phyloP scores from a whole-genome alignment of 1,140 invertebrate genomes.

The Helicoverpa zea region DNA sequence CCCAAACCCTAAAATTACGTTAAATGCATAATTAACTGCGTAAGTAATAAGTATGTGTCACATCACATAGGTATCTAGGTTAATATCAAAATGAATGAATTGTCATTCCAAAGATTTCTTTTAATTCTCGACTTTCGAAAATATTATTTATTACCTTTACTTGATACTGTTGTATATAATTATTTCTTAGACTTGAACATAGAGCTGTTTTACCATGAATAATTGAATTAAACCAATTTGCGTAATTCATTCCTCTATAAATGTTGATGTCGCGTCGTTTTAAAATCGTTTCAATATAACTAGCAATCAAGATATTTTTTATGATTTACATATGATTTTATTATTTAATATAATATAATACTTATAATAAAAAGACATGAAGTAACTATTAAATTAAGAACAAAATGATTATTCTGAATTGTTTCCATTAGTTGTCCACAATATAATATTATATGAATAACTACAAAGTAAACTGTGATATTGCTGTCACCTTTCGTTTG shows the following conservation, averaged over 20 bases:
- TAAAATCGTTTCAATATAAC: slow-evolving; percentile 38
- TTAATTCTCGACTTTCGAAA: slow-evolving; percentile 28
- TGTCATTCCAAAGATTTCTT: slow-evolving; percentile 46
- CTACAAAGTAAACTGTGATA: slow-evolving; percentile 50
- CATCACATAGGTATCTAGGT: neutral
- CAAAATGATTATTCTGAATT: slow-evolving; percentile 29
- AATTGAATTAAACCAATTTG: slow-evolving; percentile 19
- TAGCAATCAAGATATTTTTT: slow-evolving; percentile 39
- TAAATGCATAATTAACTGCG: slow-evolving; percentile 1
- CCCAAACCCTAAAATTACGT: neutral
- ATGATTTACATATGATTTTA: slow-evolving; percentile 42
- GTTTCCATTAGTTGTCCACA: slow-evolving; percentile 39
- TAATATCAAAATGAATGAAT: slow-evolving; percentile 18
- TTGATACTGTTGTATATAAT: slow-evolving; percentile 30
- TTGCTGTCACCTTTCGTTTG: slow-evolving; percentile 38
- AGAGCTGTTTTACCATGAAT: neutral
- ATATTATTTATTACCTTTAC: slow-evolving; percentile 4
- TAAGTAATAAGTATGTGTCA: neutral
- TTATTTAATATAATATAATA: slow-evolving; percentile 10
- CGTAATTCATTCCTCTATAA: slow-evolving; percentile 14
- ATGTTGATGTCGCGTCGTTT: slow-evolving; percentile 7
- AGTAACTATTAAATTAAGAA: slow-evolving; percentile 44
- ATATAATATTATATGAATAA: slow-evolving; percentile 7
- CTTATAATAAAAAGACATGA: slow-evolving; percentile 39
- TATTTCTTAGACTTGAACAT: slow-evolving; percentile 1